Evolutionary conservation across 1,140 invertebrate genomes (phyloP), one percentile per base, ranked within the genome.

Genomic region (Formica exsecta): DNA sequence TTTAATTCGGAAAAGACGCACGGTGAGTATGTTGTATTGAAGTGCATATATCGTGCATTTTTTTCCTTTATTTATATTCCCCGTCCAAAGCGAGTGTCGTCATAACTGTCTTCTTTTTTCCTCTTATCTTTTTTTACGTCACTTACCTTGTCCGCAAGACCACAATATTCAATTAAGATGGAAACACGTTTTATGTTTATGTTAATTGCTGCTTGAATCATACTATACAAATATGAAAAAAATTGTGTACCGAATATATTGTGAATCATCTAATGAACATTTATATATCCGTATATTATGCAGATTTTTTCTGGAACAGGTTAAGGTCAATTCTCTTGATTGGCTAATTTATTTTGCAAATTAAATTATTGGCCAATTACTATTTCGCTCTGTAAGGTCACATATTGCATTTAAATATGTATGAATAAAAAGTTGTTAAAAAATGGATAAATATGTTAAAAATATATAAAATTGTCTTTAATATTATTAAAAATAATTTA

Each of bases 31-130:
- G 1, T 51, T 19, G 16, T 51, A 19, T 51, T 19, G 48, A 3
- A 5, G 4, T 51, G 48, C 2, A 0, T 48, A 19, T 16, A 16
- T 32, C 32, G 8, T 4, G 9, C 19, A 8, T n/a, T 19, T 8
- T 71, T 48, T n/a, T 7, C 44, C 19, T 51, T 51, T 6, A 32
- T 11, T 61, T 22, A 2, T 51, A 19, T 41, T 54, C 13, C 29
- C 9, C 7, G n/a, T 36, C 86, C 87, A 36, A 92, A 91, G 48
- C 91, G 48, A 89, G 81, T 79, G 86, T 88, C 0, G 90, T 86
- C 89, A 76, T 16, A 90, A 88, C 36, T 29, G 2, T 51, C 16
- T 51, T 79, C 11, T 36, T 89, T 29, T 71, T 77, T 19, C 19
- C 44, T n/a, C 16, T 44, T 84, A 36, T 90, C 36, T 57, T 76